These are phyloP conservation scores for Passer montanus DNA, from an alignment of 2,113 vertebrate species.

Conservation along the genomic window DNA sequence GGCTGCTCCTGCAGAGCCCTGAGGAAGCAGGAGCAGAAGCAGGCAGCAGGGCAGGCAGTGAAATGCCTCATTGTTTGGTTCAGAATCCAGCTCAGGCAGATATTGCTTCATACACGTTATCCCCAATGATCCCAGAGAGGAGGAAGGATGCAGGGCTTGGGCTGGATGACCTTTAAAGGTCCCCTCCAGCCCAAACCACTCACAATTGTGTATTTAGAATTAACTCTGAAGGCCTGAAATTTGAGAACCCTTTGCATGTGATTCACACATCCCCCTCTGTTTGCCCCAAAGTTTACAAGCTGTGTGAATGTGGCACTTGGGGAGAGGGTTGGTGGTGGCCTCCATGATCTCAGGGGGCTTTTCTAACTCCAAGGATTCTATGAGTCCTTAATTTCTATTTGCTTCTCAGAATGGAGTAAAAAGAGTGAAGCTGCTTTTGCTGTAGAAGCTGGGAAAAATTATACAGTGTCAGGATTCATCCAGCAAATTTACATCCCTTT, in stretches of 20 bases:
- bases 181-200: not conserved
- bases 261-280: not conserved
- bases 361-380: not conserved
- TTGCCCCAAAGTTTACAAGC: not conserved
- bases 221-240: not conserved
- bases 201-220: not conserved
- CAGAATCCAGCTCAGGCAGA: not conserved
- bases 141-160: not conserved
- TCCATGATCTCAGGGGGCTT: not conserved
- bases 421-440: not conserved
- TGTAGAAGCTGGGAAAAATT: not conserved
- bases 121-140: not conserved
- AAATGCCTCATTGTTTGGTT: not conserved
- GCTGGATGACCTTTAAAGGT: not conserved
- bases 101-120: not conserved
- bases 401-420: not conserved
- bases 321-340: not conserved
- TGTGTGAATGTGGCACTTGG: not conserved
- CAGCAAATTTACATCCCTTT: not conserved
- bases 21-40: not conserved
- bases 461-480: not conserved
- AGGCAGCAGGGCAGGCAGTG: not conserved
- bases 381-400: not conserved
- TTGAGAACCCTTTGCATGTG: not conserved
- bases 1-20: not conserved